These are phyloP conservation scores for Argyrosomus regius DNA, from an alignment of 2,797 vertebrate species.

Conservation along the genomic window DNA sequence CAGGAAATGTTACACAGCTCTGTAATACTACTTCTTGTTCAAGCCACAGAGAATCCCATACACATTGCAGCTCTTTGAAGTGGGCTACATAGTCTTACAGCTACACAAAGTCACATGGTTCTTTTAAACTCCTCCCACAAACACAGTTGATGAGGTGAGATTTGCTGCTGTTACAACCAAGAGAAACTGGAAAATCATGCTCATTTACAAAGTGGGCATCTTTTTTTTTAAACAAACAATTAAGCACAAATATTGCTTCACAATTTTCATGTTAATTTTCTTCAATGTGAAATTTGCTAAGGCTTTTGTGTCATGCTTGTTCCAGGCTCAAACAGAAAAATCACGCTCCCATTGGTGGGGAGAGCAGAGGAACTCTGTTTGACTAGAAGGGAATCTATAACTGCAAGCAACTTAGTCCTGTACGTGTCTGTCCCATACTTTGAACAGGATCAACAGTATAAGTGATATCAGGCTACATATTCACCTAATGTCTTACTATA, in stretches of 20 bases:
- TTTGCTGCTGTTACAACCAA: conserved; percentile 17
- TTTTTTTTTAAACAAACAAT: conserved; percentile 7
- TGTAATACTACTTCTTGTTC: conserved; percentile 12
- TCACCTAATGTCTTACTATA: background rate
- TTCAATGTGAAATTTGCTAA: background rate
- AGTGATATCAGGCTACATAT: background rate
- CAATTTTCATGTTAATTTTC: background rate
- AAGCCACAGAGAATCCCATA: conserved; percentile 10
- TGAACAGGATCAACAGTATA: background rate
- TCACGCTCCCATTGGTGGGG: background rate
- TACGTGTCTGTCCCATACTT: background rate
- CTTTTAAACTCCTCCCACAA: conserved; percentile 11
- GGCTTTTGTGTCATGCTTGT: background rate
- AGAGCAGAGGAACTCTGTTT: background rate
- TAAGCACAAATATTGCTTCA: background rate
- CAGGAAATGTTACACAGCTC: conserved; percentile 28
- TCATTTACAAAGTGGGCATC: conserved; percentile 3
- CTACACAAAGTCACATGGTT: conserved; percentile 15
- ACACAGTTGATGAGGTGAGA: conserved; percentile 37
- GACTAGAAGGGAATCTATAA: background rate
- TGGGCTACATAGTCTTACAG: background rate
- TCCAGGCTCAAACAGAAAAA: background rate
- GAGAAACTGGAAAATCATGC: background rate
- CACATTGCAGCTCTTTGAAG: conserved; percentile 16
- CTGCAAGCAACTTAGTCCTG: background rate